Base-by-base conservation (phyloP, 2,797 vertebrate species). In the Psittacula derbiana region DNA sequence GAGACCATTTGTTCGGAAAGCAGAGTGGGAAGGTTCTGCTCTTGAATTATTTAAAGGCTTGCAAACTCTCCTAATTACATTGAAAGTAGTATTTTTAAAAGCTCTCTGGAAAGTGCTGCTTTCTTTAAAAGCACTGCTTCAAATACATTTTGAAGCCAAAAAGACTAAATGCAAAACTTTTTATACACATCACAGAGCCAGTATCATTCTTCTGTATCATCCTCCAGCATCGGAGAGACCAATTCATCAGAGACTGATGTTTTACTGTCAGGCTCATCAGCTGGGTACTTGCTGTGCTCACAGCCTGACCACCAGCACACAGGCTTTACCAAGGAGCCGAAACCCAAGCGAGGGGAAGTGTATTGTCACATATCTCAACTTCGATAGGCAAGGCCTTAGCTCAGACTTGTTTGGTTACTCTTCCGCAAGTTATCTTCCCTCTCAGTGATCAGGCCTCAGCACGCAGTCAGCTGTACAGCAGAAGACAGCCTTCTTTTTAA, bases 21-120 rank as follows among this genome's bases (percentile, higher is more conserved):
- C 83, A 87, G 88, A 78, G 94, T 87, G 92, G 92, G 92, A 92
- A 93, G 92, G 74, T 86, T 95, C 90, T 93, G 83, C 74, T 92
- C 69, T 47, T 78, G 74, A 80, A 93, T 86, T 90, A 94, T 89
- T 94, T 89, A 74, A 92, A 95, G 84, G 27, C 67, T 88, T 95
- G 78, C 86, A 96, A 95, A 89, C 74, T 87, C 89, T 82, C 74
- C 83, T 88, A 92, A 92, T 95, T 86, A 53, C 67, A 90, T 64
- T 82, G 79, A 69, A 80, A 86, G 33, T 0, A 50, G 38, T 36
- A 73, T 82, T 94, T 96, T 90, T 79, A 86, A 86, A 88, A 74
- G 85, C 49, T 57, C 67, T 57, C 79, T 70, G 38, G 15, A 46
- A 91, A 49, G 49, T 76, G 80, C 66, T 49, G 73, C 72, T 72